phyloP scores from a whole-genome alignment of 2,888 invertebrate species.

The Herminia tarsipennalis region DNA sequence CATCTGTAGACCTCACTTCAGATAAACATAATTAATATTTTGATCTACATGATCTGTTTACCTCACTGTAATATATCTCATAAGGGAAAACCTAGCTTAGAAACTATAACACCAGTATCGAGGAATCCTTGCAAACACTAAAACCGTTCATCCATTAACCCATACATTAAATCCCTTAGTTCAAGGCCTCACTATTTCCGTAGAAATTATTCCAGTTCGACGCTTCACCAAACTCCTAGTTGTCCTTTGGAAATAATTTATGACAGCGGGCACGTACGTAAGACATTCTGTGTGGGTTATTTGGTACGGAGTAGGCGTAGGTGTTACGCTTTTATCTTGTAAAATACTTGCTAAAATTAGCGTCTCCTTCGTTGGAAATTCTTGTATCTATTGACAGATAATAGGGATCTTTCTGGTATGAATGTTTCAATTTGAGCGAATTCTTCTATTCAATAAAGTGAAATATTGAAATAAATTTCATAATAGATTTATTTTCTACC shows the following conservation, averaged over 20 bases:
- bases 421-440: too few relatives aligned
- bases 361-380: too few relatives aligned
- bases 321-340: conserved; percentile 5
- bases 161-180: conserved; percentile 22
- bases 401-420: too few relatives aligned
- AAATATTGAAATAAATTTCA: too few relatives aligned
- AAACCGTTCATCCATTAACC: conserved; percentile 9
- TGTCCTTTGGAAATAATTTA: conserved; percentile 70
- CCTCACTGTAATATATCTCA: too few relatives aligned
- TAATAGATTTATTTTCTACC: too few relatives aligned
- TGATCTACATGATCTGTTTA: too few relatives aligned
- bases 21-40: too few relatives aligned
- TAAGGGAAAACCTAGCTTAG: too few relatives aligned
- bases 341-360: not conserved
- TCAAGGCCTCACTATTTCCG: conserved; percentile 20
- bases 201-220: conserved; percentile 63
- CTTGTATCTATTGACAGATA: too few relatives aligned
- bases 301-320: conserved; percentile 7
- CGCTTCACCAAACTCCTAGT: conserved; percentile 55
- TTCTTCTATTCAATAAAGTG: too few relatives aligned
- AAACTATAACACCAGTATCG: not conserved
- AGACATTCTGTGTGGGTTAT: conserved; percentile 53
- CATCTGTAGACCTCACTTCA: too few relatives aligned
- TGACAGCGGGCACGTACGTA: conserved; percentile 48
- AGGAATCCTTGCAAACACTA: not conserved